Conservation (phyloP, 1,140 invertebrate genomes). For the Penaeus japonicus region DNA sequence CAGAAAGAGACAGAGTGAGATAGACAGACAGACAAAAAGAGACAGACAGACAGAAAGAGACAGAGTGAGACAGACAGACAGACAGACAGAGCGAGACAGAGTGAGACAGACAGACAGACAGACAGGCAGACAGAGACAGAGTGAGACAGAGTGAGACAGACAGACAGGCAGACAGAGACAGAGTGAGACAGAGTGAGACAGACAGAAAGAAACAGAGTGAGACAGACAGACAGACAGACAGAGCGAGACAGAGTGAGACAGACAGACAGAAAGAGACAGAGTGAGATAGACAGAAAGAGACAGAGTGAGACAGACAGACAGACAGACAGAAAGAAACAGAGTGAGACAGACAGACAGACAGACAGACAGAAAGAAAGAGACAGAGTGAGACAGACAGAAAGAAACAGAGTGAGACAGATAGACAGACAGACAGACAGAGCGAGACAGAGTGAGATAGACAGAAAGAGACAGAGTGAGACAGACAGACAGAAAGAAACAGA, state of each 20-base stretch:
- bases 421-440: too few relatives aligned
- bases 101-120: neutral
- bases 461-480: too few relatives aligned
- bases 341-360: too few relatives aligned
- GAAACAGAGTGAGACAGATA: too few relatives aligned
- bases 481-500: too few relatives aligned
- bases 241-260: neutral
- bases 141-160: neutral
- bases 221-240: neutral
- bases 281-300: too few relatives aligned
- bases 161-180: neutral
- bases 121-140: neutral
- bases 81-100: neutral
- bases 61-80: neutral
- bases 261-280: neutral
- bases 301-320: too few relatives aligned
- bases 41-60: neutral
- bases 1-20: neutral
- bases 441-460: too few relatives aligned
- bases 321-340: too few relatives aligned
- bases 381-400: too few relatives aligned
- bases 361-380: too few relatives aligned
- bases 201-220: conserved; percentile 11
- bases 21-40: neutral
- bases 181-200: conserved; percentile 9